Conservation (phyloP, 2,797 vertebrate genomes). For the Channa striata region DNA sequence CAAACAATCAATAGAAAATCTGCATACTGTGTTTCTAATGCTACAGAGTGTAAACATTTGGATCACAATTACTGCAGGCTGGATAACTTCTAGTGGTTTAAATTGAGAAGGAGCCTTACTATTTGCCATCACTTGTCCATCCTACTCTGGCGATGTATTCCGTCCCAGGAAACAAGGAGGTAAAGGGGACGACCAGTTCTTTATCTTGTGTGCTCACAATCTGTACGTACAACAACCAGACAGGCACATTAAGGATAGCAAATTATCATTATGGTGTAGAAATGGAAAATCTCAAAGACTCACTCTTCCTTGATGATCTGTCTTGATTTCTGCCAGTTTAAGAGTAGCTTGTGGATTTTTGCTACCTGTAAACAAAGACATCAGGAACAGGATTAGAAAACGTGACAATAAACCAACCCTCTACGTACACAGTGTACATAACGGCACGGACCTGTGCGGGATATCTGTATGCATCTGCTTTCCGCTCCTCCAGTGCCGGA, state of each 20-base stretch:
- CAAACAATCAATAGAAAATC: neutral
- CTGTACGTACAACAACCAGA: slow-evolving; percentile 75
- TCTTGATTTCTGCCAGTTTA: slow-evolving; percentile 93
- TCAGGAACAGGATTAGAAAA: neutral
- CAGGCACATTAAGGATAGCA: neutral
- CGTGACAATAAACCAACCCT: neutral
- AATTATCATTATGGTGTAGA: neutral
- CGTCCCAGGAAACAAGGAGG: slow-evolving; percentile 89
- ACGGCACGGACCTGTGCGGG: slow-evolving; percentile 89
- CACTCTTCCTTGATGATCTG: slow-evolving; percentile 92
- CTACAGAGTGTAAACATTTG: neutral
- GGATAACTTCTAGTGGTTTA: neutral
- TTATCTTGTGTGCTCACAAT: slow-evolving; percentile 91
- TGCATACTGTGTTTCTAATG: neutral
- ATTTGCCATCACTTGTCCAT: slow-evolving; percentile 96
- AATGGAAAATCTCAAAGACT: slow-evolving; percentile 20
- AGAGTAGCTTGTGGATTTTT: slow-evolving; percentile 96
- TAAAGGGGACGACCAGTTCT: slow-evolving; percentile 92
- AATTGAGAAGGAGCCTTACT: slow-evolving; percentile 78
- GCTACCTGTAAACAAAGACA: slow-evolving; percentile 85
- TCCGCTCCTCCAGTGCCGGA: slow-evolving; percentile 95
- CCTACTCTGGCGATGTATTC: slow-evolving; percentile 97
- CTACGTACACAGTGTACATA: neutral
- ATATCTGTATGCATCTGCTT: slow-evolving; percentile 97
- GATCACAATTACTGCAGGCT: neutral